These are phyloP conservation scores for Clarias gariepinus DNA, from an alignment of 2,113 vertebrate genomes.

Conservation along the genomic window DNA sequence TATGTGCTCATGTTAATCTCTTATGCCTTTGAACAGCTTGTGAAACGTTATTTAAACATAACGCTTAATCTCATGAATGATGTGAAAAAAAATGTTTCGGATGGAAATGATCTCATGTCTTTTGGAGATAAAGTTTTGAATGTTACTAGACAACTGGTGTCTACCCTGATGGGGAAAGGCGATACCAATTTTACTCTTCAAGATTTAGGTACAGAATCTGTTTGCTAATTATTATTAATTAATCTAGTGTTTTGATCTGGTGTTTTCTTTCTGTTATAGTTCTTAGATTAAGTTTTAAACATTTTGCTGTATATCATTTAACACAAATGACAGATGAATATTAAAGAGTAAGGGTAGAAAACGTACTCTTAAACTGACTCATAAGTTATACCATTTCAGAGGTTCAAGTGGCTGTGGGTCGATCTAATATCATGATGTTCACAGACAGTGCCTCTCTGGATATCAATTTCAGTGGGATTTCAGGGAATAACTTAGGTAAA, in stretches of 20 bases:
- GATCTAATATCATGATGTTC: not conserved
- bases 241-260: not conserved
- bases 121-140: not conserved
- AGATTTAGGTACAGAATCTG: not conserved
- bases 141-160: not conserved
- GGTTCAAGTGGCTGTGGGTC: not conserved
- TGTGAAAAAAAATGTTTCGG: not conserved
- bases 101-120: not conserved
- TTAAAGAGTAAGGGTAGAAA: no score
- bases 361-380: no score
- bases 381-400: no score
- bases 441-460: slow-evolving; percentile 4
- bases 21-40: not conserved
- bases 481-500: slow-evolving; percentile 18
- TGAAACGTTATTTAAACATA: not conserved
- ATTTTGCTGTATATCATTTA: no score
- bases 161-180: not conserved
- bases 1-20: not conserved
- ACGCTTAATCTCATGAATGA: not conserved
- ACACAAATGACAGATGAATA: no score
- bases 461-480: slow-evolving; percentile 14
- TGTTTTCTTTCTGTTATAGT: not conserved
- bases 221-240: not conserved
- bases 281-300: not conserved
- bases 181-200: not conserved